These are phyloP conservation scores for Venusia cambrica DNA, from an alignment of 2,888 invertebrate genomes.

Conservation along the genomic window DNA sequence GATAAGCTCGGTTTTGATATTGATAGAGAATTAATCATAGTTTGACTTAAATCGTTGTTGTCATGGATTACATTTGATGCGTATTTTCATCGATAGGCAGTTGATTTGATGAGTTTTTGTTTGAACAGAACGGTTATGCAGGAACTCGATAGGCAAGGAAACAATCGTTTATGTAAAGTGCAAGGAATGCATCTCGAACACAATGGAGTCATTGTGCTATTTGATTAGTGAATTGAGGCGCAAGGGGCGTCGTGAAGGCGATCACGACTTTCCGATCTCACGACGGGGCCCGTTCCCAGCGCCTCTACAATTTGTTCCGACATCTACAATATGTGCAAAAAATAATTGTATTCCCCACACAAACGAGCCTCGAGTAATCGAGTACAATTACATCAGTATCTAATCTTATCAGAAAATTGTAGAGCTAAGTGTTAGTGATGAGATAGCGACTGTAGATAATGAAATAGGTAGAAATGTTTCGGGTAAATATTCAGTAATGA, in stretches of 20 bases:
- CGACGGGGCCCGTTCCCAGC: slow-evolving; percentile 55
- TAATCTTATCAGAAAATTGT: slow-evolving; percentile 30
- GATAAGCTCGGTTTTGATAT: too few species aligned
- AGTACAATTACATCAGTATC: slow-evolving; percentile 28
- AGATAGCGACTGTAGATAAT: slow-evolving; percentile 24
- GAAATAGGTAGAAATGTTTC: slow-evolving; percentile 17
- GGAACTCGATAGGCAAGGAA: slow-evolving; percentile 38
- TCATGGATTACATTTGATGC: too few species aligned
- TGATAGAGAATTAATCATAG: too few species aligned
- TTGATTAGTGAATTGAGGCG: slow-evolving; percentile 63
- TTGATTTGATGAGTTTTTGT: too few species aligned
- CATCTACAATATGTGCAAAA: slow-evolving; percentile 45
- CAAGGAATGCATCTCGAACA: slow-evolving; percentile 51
- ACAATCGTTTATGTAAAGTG: slow-evolving; percentile 44
- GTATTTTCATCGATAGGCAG: too few species aligned
- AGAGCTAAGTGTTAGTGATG: slow-evolving; percentile 20
- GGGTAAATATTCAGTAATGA: slow-evolving; percentile 10
- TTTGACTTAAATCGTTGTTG: too few species aligned
- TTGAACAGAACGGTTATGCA: background rate
- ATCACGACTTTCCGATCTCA: slow-evolving; percentile 70
- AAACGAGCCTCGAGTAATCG: slow-evolving; percentile 26
- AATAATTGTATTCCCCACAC: slow-evolving; percentile 29
- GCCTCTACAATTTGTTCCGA: slow-evolving; percentile 53
- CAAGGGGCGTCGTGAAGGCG: slow-evolving; percentile 58
- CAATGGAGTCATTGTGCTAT: slow-evolving; percentile 66